A percentile compares a stretch with the other conserved stretches of the same genome.
Evolutionary conservation across 1,140 invertebrate genomes (phyloP).

Genomic region (Zaprionus ornatus): DNA sequence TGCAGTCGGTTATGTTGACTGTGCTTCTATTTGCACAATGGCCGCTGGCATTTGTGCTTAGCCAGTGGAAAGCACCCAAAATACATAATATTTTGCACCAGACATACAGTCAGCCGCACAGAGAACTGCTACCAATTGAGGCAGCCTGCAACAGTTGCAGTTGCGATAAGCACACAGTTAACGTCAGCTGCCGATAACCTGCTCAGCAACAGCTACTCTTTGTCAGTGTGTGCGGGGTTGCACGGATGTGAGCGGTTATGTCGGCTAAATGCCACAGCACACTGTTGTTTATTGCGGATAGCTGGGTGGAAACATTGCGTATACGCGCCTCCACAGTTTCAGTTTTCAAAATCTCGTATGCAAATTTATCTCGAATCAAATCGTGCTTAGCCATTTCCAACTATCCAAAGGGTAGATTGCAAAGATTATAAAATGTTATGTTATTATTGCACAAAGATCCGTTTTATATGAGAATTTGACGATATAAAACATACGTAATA

Average conservation of each 20-base stretch:
- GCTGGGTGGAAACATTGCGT: slow-evolving; percentile 51
- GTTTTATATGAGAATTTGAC: no score
- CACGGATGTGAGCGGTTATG: slow-evolving; percentile 3
- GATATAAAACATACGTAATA: no score
- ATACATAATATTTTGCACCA: background rate
- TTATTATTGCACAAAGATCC: no score
- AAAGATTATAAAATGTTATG: no score
- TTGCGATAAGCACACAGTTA: slow-evolving; percentile 21
- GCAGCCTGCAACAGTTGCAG: slow-evolving; percentile 25
- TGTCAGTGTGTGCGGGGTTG: background rate
- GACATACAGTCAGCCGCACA: background rate
- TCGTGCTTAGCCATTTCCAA: no score
- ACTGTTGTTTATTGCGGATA: slow-evolving; percentile 39
- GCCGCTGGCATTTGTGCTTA: slow-evolving; percentile 28
- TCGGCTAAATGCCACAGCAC: slow-evolving; percentile 19
- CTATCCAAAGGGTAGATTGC: no score
- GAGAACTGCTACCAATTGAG: background rate
- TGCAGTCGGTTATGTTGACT: slow-evolving; percentile 13
- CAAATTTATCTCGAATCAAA: no score
- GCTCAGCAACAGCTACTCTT: background rate
- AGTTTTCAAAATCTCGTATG: no score
- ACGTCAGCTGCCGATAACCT: slow-evolving; percentile 34
- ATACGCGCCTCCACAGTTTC: slow-evolving; percentile 29
- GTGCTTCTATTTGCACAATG: slow-evolving; percentile 25
- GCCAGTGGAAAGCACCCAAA: slow-evolving; percentile 25